Evolutionary conservation across 2,797 vertebrate genomes (phyloP).

Genomic region (Telmatherina bonti): DNA sequence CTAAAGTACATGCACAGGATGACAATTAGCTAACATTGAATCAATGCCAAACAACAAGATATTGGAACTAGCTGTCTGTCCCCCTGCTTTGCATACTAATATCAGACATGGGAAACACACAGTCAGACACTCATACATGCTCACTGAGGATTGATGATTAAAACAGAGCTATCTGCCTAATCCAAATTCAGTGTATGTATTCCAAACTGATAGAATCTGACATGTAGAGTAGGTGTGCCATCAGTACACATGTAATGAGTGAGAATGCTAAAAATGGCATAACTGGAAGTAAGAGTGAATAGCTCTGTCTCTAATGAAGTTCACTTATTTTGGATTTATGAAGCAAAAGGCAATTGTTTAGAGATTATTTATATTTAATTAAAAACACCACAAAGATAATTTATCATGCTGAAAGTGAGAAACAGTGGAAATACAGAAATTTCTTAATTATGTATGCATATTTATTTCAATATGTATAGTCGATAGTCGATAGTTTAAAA

Average conservation of each 20-base stretch:
- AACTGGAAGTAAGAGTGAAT: neutral
- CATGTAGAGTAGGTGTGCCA: slow-evolving; percentile 20
- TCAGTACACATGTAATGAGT: slow-evolving; percentile 8
- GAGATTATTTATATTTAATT: no score
- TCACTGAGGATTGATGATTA: slow-evolving; percentile 51
- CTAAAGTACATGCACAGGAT: slow-evolving; percentile 25
- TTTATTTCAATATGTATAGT: no score
- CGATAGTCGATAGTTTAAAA: no score
- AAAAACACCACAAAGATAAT: no score
- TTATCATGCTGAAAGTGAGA: no score
- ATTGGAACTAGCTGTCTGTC: slow-evolving; percentile 65
- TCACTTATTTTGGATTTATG: neutral
- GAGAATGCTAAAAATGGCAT: slow-evolving; percentile 17
- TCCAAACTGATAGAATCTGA: slow-evolving; percentile 19
- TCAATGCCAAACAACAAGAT: slow-evolving; percentile 74
- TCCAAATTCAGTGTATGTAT: slow-evolving; percentile 48
- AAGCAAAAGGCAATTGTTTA: no score
- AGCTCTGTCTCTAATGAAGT: no score
- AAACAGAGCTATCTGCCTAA: slow-evolving; percentile 45
- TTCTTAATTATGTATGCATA: no score
- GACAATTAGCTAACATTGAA: slow-evolving; percentile 75
- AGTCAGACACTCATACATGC: slow-evolving; percentile 31
- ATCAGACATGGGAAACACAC: slow-evolving; percentile 45
- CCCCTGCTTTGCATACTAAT: slow-evolving; percentile 69
- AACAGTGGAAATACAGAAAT: no score